These are phyloP conservation scores for Microcebus ravelobensis DNA, from an alignment of 2,113 vertebrate genomes.

Conservation along the genomic window DNA sequence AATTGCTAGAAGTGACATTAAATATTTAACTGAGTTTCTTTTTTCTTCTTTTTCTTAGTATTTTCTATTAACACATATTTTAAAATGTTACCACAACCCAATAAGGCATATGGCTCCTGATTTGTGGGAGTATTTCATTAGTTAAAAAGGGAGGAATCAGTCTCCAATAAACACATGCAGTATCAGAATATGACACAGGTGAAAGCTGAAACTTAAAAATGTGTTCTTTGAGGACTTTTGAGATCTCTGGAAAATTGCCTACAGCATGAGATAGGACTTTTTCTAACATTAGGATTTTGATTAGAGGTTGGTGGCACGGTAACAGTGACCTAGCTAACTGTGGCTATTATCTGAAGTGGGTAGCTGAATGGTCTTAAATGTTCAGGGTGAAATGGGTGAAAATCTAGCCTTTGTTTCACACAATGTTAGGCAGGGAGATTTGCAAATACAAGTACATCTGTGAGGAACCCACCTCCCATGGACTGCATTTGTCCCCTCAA, in stretches of 20 bases:
- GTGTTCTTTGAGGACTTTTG: conserved; percentile 17
- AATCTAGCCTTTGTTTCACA: neutral
- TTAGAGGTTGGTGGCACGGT: neutral
- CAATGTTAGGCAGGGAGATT: neutral
- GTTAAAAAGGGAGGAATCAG: conserved; percentile 33
- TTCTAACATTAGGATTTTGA: neutral
- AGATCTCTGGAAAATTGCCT: conserved; percentile 8
- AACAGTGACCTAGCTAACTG: neutral
- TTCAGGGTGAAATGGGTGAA: neutral
- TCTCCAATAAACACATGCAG: neutral
- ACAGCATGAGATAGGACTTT: neutral
- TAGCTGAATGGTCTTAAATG: neutral
- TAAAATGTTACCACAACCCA: conserved; percentile 63
- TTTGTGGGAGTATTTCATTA: conserved; percentile 30
- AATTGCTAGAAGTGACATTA: conserved; percentile 73
- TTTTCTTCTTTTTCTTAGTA: conserved; percentile 59
- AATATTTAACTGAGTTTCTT: conserved; percentile 59
- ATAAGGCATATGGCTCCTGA: conserved; percentile 53
- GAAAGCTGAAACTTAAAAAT: neutral
- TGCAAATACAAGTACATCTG: neutral
- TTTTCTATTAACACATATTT: conserved; percentile 69
- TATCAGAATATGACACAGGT: conserved; percentile 20
- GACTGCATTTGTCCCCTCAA: neutral
- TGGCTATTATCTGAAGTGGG: neutral
- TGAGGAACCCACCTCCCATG: neutral